phyloP scores from a whole-genome alignment of 2,888 invertebrate genomes.

The Periphyllus acericola region DNA sequence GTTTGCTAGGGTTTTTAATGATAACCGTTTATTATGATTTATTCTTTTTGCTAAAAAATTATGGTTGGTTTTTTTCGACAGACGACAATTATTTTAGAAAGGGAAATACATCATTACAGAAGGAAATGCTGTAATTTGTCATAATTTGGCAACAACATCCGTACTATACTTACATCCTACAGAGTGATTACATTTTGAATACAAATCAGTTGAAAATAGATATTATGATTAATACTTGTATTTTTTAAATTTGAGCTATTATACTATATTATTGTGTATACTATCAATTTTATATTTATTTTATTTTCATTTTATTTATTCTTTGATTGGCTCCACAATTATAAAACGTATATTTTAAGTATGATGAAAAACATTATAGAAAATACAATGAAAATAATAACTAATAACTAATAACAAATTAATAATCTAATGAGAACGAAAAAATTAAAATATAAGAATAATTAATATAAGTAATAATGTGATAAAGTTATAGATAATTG shows the following conservation, averaged over 20 bases:
- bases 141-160: constrained; percentile 10
- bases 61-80: not conserved
- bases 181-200: not conserved
- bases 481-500: no score
- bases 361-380: no score
- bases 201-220: not conserved
- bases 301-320: not conserved
- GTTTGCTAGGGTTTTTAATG: constrained; percentile 26
- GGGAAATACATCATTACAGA: not conserved
- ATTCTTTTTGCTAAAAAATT: not conserved
- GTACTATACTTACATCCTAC: not conserved
- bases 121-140: not conserved
- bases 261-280: no score
- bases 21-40: constrained; percentile 5
- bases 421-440: no score
- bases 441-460: no score
- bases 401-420: no score
- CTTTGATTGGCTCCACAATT: no score
- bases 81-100: not conserved
- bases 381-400: no score
- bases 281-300: not conserved
- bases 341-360: no score
- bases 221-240: no score
- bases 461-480: no score
- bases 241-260: no score